Evolutionary conservation across 92 coral and sea anemone species (phyloP), one percentile per base, ranked within the genome.

Genomic region (Chrysogorgia sp.): DNA sequence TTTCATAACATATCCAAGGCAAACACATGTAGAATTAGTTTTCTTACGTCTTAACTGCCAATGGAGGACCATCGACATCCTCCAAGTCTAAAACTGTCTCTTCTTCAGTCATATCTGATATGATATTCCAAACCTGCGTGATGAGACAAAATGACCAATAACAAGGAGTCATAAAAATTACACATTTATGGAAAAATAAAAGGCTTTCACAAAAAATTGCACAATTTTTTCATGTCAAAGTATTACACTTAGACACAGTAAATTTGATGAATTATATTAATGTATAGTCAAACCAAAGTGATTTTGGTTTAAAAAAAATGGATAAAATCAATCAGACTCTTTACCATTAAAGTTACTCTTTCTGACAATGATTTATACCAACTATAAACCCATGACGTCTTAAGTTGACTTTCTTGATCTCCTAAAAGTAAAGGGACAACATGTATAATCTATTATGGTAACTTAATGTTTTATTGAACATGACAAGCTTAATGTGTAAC

Each of bases 61-160:
- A 77, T 4, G 96, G 84, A 26, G 92, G 97, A 4, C 91, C 98
- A 20, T 90, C 92, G 1, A 67, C 84, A 53, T 85, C 86, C 33
- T 75, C 88, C 5, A 58, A 81, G 5, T 83, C 82, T 26, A 31
- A 33, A 12, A 81, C 90, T 1, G 77, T 82, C 21, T 94, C 98
- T 17, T 94, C 98, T 83, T 94, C 92, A 12, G 92, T 84, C 57
- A 94, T 84, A 76, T 94, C 98, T 82, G 91, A 91, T 63, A 94
- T 60, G 65, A 96, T 89, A 67, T 94, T 92, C 58, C 86, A 86
- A 40, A 90, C 59, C 96, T 90, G 30, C n/a, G n/a, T n/a, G 17
- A 34, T 40, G 14, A 22, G 58, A 9, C 69, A 22, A 20, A 7
- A 13, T 30, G 40, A 5, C 0, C 53, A 29, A 34, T 34, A 28